Percentiles rank a stretch among this genome's conserved stretches.
Evolutionary conservation across 1,140 invertebrate genomes (phyloP).

Genomic region (Pseudachorutes palmiensis): DNA sequence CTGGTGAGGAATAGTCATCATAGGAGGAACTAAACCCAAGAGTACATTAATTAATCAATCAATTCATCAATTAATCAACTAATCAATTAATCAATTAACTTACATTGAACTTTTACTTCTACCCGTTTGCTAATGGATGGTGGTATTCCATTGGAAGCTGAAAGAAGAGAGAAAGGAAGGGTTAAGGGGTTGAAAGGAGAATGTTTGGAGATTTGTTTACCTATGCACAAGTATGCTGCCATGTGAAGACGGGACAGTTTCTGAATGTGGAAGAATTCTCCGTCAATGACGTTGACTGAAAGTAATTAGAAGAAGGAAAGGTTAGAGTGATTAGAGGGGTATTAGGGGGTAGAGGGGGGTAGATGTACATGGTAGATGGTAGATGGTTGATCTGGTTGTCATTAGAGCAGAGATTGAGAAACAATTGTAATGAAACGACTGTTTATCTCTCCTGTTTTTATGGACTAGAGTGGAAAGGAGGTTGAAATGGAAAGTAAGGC

Average conservation of each 20-base stretch:
- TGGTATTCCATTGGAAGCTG: constrained; percentile 43
- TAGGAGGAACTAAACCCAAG: constrained; percentile 64
- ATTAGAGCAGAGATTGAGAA: too few species aligned
- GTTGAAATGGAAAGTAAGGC: neutral
- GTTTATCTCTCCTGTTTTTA: too few species aligned
- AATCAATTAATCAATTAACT: too few species aligned
- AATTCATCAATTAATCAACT: too few species aligned
- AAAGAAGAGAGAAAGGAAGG: neutral
- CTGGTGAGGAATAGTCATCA: constrained; percentile 77
- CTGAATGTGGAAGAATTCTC: constrained; percentile 65
- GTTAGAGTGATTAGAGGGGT: neutral
- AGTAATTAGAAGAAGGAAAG: constrained; percentile 37
- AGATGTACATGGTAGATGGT: too few species aligned
- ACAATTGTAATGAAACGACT: too few species aligned
- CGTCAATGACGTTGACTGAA: constrained; percentile 70
- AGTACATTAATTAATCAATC: too few species aligned
- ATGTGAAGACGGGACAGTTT: constrained; percentile 75
- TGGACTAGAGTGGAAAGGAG: neutral
- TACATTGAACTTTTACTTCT: constrained; percentile 77
- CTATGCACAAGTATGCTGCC: constrained; percentile 80
- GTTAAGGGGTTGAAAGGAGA: too few species aligned
- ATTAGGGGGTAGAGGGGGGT: too few species aligned
- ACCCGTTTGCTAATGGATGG: constrained; percentile 68
- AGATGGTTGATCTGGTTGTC: too few species aligned
- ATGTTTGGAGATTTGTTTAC: too few species aligned